phyloP scores from a whole-genome alignment of 2,113 vertebrate genomes.

The Chloropsis hardwickii region DNA sequence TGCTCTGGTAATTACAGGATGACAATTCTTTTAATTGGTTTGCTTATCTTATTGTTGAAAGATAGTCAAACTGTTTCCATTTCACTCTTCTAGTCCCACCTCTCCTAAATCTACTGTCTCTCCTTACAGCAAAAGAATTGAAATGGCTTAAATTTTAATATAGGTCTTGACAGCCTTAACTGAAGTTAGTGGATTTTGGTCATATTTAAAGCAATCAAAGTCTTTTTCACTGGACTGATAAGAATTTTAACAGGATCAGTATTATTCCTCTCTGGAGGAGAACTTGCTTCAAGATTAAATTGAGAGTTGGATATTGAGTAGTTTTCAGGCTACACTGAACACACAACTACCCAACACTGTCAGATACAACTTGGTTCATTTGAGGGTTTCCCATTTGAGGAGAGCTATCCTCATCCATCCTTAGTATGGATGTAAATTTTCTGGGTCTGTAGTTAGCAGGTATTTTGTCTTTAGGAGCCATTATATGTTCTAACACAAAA shows the following conservation, averaged over 20 bases:
- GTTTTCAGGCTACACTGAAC: neutral
- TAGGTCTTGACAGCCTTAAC: neutral
- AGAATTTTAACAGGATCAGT: neutral
- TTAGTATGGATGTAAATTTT: neutral
- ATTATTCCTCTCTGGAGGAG: neutral
- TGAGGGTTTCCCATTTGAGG: neutral
- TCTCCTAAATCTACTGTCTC: neutral
- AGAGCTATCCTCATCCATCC: neutral
- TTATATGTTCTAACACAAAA: neutral
- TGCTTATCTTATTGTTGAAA: conserved; percentile 42
- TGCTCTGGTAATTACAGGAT: conserved; percentile 31
- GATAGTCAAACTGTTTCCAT: conserved; percentile 12
- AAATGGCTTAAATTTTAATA: neutral
- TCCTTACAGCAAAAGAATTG: neutral
- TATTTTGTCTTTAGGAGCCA: neutral
- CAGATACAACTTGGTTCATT: neutral
- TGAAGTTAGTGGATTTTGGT: conserved; percentile 1
- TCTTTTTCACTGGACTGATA: neutral
- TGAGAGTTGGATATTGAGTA: neutral
- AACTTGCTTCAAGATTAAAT: neutral
- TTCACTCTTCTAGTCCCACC: neutral
- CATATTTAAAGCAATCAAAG: conserved; percentile 16
- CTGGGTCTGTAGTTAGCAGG: neutral
- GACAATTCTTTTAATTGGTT: conserved; percentile 45
- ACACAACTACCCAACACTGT: neutral